phyloP scores from a whole-genome alignment of 1,140 invertebrate genomes.

The Colletes gigas region DNA sequence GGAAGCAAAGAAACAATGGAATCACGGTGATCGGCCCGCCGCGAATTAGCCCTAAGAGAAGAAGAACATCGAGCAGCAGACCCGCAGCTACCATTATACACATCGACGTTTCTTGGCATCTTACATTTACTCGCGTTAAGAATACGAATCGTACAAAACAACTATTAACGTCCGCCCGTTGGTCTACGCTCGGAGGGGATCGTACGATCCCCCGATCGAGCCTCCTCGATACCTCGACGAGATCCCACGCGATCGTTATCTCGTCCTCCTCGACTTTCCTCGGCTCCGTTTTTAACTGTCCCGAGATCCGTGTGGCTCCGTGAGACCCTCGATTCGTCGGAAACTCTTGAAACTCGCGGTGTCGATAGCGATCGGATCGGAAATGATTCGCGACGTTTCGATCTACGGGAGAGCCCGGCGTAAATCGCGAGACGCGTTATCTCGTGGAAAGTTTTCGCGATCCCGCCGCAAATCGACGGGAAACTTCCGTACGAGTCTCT shows the following conservation, averaged over 20 bases:
- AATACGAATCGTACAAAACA: conserved; percentile 76
- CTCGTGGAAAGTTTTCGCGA: conserved; percentile 40
- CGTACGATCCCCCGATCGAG: not conserved
- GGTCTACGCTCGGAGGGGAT: not conserved
- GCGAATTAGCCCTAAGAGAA: not conserved
- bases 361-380: conserved; percentile 45
- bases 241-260: conserved; percentile 1
- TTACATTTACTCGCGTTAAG: conserved; percentile 65
- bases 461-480: too few relatives aligned
- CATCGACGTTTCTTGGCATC: conserved; percentile 60
- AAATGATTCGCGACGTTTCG: conserved; percentile 11
- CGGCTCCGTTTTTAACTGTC: not conserved
- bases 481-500: not conserved
- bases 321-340: not conserved
- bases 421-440: conserved; percentile 58
- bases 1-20: not conserved
- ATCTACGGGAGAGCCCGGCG: not conserved
- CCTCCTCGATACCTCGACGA: not conserved
- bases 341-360: not conserved
- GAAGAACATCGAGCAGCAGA: not conserved
- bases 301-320: not conserved
- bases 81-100: conserved; percentile 41
- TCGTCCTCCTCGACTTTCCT: not conserved
- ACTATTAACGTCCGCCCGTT: conserved; percentile 59
- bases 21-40: not conserved